Evolutionary conservation across 2,888 invertebrate species (phyloP).

Genomic region (Pseudococcus jackbeardsleyi): DNA sequence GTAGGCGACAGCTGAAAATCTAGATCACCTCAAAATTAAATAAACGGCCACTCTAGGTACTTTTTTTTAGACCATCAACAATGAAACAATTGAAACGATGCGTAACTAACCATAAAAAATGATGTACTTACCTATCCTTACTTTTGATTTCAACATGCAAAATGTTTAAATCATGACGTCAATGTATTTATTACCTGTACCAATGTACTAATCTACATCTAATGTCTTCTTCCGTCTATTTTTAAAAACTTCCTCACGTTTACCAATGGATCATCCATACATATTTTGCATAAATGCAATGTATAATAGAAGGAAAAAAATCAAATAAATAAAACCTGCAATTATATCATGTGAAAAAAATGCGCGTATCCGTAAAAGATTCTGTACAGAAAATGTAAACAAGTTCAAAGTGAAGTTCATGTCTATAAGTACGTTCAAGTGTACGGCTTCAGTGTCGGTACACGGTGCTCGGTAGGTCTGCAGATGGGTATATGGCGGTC

Average conservation of each 20-base stretch:
- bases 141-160: conserved; percentile 35
- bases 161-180: conserved; percentile 35
- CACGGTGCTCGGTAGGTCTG: neutral
- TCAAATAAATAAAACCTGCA: conserved; percentile 6
- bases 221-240: conserved; percentile 22
- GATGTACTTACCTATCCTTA: neutral
- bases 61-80: neutral
- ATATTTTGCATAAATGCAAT: conserved; percentile 22
- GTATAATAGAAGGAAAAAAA: neutral
- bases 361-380: conserved; percentile 14
- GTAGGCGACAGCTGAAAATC: neutral
- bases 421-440: neutral
- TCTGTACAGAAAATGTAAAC: conserved; percentile 20
- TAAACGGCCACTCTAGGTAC: too few relatives aligned
- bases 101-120: neutral
- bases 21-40: too few relatives aligned
- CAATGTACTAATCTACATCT: neutral
- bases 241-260: conserved; percentile 21
- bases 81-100: neutral
- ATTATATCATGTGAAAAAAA: conserved; percentile 33
- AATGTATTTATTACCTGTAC: neutral
- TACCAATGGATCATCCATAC: neutral
- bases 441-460: neutral
- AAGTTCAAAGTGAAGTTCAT: conserved; percentile 43
- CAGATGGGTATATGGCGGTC: neutral